phyloP scores from a whole-genome alignment of 1,140 invertebrate species.

The Pollicipes pollicipes region DNA sequence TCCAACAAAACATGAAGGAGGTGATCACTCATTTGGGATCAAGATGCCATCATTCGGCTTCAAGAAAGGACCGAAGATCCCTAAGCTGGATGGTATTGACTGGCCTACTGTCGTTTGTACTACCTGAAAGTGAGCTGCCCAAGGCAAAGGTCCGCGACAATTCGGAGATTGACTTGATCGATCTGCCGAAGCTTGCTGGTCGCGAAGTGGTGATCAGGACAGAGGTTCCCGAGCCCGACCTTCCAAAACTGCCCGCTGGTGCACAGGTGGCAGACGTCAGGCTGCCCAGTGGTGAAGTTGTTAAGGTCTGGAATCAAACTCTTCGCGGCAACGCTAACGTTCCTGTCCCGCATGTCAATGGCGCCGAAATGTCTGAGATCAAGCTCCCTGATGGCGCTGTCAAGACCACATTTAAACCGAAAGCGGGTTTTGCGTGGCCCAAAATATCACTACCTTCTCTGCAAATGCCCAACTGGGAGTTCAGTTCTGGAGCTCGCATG shows the following conservation, averaged over 20 bases:
- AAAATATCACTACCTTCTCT: not conserved
- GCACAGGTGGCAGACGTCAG: not conserved
- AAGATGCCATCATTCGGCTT: not conserved
- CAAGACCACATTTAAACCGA: not conserved
- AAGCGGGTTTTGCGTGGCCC: not conserved
- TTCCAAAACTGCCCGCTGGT: not conserved
- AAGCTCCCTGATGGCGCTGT: not conserved
- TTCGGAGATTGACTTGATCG: not conserved
- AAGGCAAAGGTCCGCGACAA: not conserved
- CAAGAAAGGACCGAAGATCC: not conserved
- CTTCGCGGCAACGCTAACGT: not conserved
- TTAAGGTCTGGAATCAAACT: not conserved
- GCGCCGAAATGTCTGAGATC: not conserved
- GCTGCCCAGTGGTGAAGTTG: not conserved
- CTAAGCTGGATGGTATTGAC: not conserved
- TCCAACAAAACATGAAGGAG: not conserved
- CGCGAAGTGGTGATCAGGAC: not conserved
- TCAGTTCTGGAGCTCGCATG: not conserved
- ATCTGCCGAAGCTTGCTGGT: not conserved
- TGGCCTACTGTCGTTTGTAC: not conserved
- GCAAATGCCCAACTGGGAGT: not conserved
- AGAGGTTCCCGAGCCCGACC: not conserved
- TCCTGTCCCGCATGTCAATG: not conserved
- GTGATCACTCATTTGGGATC: not conserved
- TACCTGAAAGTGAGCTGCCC: not conserved